These are phyloP conservation scores for Pandemis corylana DNA, from an alignment of 2,888 invertebrate genomes.

Conservation along the genomic window DNA sequence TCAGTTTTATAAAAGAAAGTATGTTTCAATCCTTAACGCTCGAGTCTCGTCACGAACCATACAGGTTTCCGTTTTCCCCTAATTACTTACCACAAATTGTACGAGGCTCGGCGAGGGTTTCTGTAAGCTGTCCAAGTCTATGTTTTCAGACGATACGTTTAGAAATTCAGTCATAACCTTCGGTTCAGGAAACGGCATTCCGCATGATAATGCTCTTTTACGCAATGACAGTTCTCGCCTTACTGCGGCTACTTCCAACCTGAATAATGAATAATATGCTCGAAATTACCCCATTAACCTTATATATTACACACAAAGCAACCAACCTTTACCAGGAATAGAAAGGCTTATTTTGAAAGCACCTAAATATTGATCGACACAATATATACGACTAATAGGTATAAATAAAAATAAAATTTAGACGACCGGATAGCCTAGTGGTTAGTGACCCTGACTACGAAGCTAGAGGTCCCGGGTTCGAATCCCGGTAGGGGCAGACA, in stretches of 20 bases:
- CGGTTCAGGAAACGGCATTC: slow-evolving; percentile 88
- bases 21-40: not conserved
- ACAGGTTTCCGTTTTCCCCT: not conserved
- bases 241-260: slow-evolving; percentile 86
- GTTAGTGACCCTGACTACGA: too few species aligned
- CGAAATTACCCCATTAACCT: too few species aligned
- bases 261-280: slow-evolving; percentile 55
- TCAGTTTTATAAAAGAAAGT: not conserved
- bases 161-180: slow-evolving; percentile 91
- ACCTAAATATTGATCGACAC: too few species aligned
- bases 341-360: too few species aligned
- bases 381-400: too few species aligned
- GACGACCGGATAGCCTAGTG: too few species aligned
- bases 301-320: too few species aligned
- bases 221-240: slow-evolving; percentile 89
- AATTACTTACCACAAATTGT: slow-evolving; percentile 87
- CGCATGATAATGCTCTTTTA: slow-evolving; percentile 86
- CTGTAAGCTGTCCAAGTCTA: slow-evolving; percentile 78
- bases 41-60: not conserved
- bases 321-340: too few species aligned
- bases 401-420: too few species aligned
- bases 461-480: too few species aligned
- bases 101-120: slow-evolving; percentile 88
- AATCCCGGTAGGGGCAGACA: too few species aligned
- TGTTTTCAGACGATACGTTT: slow-evolving; percentile 79